Base-by-base conservation (phyloP, 2,888 invertebrate genomes). In the Brenthis daphne region DNA sequence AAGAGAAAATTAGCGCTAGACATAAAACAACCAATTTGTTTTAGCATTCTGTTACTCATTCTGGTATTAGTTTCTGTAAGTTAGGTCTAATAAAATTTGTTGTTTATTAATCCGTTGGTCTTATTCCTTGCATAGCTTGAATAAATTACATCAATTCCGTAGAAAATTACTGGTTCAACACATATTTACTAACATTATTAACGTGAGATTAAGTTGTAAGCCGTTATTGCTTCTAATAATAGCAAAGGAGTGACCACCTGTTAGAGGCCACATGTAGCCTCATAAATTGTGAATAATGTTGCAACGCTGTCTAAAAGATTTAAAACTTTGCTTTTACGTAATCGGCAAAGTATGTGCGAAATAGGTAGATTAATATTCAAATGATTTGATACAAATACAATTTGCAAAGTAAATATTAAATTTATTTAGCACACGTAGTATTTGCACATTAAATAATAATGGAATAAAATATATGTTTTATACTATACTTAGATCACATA, bases 141-240 rank as follows among this genome's bases (percentile, higher is more conserved):
- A 71, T 71, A 71, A 64, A 64, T 71, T 71, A 64, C 61, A 57
- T 70, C 20, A 60, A 66, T 71, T 54, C 66, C 43, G 61, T 58
- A 53, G 67, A 65, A 66, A 65, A 66, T 66, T 70, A 67, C 69
- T 53, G 56, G 60, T 66, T 66, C 53, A 66, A 61, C 60, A 68
- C 68, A 68, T 61, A 63, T 67, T 58, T 70, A 65, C 65, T 20
- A 55, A 16, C 61, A 56, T 67, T 69, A 67, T 67, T 69, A 67
- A 50, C 61, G 64, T 64, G 53, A 65, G 50, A 67, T 69, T 69
- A 69, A 69, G 64, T 66, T 65, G 48, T 58, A 51, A 51, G 57
- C 50, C 12, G 47, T 65, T 65, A 65, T 65, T 67, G 57, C 16
- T 33, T 60, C 69, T 65, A 69, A 69, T 65, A 69, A 65, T 69